These are phyloP conservation scores for Catharus minimus DNA, from an alignment of 2,113 vertebrate genomes.

Conservation along the genomic window DNA sequence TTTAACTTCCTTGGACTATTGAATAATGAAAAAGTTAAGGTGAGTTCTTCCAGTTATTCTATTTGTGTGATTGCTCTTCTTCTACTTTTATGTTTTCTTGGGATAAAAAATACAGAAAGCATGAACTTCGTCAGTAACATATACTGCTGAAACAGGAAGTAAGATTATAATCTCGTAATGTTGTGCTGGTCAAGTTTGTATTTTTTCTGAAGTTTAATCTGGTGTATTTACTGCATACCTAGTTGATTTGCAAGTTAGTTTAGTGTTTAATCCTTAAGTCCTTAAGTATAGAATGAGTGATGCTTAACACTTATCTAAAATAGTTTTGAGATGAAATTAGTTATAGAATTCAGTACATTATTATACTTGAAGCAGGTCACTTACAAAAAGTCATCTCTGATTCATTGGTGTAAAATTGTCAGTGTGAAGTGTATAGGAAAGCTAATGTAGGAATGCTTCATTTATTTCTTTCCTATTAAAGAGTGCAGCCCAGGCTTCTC, in stretches of 20 bases:
- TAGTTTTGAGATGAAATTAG: neutral
- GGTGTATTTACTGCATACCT: neutral
- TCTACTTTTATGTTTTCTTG: neutral
- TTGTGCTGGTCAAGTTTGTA: neutral
- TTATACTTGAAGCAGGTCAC: neutral
- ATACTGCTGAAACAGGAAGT: neutral
- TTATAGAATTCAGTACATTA: neutral
- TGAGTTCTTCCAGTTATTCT: constrained; percentile 57
- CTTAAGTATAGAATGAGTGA: neutral
- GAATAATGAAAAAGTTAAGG: constrained; percentile 91
- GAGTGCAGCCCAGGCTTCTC: constrained; percentile 87
- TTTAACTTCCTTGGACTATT: constrained; percentile 96
- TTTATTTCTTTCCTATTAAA: constrained; percentile 39
- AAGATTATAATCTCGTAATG: neutral
- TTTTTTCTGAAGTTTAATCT: neutral
- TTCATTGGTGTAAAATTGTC: neutral
- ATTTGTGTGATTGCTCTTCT: neutral
- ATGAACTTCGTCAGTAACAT: neutral
- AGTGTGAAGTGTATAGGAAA: neutral
- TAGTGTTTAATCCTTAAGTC: neutral
- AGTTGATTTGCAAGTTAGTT: neutral
- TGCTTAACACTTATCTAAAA: neutral
- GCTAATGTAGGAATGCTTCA: neutral
- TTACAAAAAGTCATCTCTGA: neutral
- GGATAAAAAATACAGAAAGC: neutral